Conservation (phyloP, 2,888 invertebrate genomes). For the Matsumyia berberina region DNA sequence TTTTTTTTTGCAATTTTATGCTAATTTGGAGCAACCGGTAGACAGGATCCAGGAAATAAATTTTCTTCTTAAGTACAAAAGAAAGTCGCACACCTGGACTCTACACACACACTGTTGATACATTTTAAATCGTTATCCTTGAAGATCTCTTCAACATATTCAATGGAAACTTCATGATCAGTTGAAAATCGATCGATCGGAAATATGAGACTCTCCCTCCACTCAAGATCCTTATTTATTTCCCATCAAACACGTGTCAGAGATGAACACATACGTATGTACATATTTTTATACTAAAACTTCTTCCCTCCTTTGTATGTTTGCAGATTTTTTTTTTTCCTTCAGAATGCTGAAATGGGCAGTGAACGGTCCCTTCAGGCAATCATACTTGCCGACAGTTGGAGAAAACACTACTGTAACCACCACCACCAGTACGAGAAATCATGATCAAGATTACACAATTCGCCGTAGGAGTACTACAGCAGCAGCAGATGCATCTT, state of each 20-base stretch:
- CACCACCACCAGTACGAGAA: constrained; percentile 21
- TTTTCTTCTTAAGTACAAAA: constrained; percentile 27
- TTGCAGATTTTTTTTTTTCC: constrained; percentile 54
- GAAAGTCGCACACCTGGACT: constrained; percentile 62
- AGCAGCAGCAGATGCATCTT: constrained; percentile 53
- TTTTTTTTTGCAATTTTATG: constrained; percentile 51
- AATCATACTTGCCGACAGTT: constrained; percentile 79
- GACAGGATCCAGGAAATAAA: constrained; percentile 33
- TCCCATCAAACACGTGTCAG: background rate
- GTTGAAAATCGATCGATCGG: constrained; percentile 55
- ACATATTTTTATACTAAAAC: no score
- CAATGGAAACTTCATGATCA: background rate
- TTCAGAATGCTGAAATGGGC: constrained; percentile 83
- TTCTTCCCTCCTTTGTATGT: constrained; percentile 34
- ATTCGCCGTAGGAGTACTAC: constrained; percentile 68
- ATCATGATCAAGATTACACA: constrained; percentile 68
- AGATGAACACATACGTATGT: constrained; percentile 23
- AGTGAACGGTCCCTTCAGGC: constrained; percentile 81
- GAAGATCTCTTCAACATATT: constrained; percentile 21
- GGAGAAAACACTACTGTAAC: constrained; percentile 48
- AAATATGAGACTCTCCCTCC: constrained; percentile 45
- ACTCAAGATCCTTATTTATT: constrained; percentile 11
- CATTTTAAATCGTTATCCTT: constrained; percentile 41
- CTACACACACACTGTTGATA: constrained; percentile 26
- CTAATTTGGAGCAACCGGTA: constrained; percentile 53